Evolutionary conservation across 2,113 vertebrate genomes (phyloP).

Genomic region (Riparia riparia): DNA sequence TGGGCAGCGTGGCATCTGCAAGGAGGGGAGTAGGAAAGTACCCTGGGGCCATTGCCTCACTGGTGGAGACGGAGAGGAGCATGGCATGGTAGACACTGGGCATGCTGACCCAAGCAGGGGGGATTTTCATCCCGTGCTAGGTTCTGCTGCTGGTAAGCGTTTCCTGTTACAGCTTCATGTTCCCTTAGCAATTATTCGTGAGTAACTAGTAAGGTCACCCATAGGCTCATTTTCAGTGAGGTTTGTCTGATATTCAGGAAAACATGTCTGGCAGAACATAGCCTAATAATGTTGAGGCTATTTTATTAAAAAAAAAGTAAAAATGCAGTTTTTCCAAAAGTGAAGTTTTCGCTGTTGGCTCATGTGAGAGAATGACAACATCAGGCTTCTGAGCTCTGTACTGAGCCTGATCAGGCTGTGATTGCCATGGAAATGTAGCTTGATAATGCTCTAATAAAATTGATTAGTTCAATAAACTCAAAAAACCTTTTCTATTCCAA

Average conservation of each 20-base stretch:
- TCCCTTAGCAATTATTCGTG: not conserved
- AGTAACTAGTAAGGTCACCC: not conserved
- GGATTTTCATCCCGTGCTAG: accelerated
- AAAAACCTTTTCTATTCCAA: not conserved
- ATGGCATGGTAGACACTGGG: not conserved
- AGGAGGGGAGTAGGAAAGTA: not conserved
- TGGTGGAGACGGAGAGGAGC: accelerated
- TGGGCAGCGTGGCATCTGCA: not conserved
- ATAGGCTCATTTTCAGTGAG: not conserved
- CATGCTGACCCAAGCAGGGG: accelerated
- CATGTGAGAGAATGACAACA: not conserved
- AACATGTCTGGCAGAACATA: not conserved
- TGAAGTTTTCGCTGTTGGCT: not conserved
- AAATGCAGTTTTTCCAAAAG: not conserved
- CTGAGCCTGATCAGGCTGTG: not conserved
- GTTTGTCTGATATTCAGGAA: conserved; percentile 24
- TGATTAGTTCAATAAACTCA: not conserved
- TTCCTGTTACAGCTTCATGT: not conserved
- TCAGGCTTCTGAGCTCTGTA: not conserved
- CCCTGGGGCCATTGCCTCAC: too few relatives aligned
- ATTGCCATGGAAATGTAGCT: not conserved
- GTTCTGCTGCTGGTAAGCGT: not conserved
- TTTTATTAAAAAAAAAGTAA: not conserved
- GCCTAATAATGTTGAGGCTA: not conserved
- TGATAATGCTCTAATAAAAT: not conserved